Conservation (phyloP, 1,140 invertebrate genomes). For the Conus betulinus region DNA sequence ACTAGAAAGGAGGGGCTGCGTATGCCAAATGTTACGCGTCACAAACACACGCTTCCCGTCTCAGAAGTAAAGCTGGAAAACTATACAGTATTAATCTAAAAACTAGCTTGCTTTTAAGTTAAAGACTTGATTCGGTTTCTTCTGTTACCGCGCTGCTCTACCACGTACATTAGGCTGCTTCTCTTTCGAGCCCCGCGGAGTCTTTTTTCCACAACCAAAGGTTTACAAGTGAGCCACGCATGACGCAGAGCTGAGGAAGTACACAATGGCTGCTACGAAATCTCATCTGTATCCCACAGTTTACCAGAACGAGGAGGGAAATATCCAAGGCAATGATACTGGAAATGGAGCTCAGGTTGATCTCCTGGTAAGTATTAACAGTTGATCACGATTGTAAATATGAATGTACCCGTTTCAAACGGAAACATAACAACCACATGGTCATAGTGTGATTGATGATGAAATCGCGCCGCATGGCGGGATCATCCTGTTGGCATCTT, state of each 20-base stretch:
- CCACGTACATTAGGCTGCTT: neutral
- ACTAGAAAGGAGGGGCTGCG: neutral
- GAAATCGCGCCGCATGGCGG: slow-evolving; percentile 8
- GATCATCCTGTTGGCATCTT: neutral
- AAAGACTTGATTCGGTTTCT: neutral
- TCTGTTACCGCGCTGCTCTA: neutral
- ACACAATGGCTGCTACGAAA: slow-evolving; percentile 1
- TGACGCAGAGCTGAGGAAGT: slow-evolving; percentile 1
- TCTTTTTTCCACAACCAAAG: neutral
- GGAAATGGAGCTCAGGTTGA: neutral
- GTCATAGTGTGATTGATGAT: neutral
- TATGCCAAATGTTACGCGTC: neutral
- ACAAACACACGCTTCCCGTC: neutral
- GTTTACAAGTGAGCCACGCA: neutral
- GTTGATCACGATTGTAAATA: neutral
- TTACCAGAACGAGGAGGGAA: neutral
- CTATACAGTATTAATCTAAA: neutral
- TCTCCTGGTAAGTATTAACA: neutral
- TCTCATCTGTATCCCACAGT: neutral
- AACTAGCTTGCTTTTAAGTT: neutral
- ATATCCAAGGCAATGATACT: neutral
- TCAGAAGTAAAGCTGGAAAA: neutral
- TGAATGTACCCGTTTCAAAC: neutral
- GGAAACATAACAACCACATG: neutral
- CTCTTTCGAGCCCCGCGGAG: neutral